phyloP scores from a whole-genome alignment of 2,797 vertebrate genomes.

The Chelon labrosus region DNA sequence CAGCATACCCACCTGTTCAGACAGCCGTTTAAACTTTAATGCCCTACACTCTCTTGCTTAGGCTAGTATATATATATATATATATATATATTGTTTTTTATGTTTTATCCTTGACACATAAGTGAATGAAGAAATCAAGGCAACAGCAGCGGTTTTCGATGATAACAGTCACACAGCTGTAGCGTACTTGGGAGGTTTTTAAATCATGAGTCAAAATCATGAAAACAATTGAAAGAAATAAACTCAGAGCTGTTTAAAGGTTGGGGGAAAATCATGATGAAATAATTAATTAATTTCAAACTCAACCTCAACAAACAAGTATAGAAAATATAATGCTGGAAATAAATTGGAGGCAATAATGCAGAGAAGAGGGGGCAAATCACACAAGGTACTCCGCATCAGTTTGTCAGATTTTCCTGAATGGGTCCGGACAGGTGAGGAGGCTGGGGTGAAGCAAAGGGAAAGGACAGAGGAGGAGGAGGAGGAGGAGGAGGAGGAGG shows the following conservation, averaged over 20 bases:
- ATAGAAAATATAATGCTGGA: not conserved
- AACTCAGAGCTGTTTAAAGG: not conserved
- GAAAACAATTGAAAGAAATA: not conserved
- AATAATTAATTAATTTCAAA: not conserved
- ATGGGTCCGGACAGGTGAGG: constrained; percentile 66
- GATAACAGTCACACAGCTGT: not conserved
- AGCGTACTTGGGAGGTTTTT: not conserved
- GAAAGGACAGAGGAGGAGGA: constrained; percentile 80
- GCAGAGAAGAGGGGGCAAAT: constrained; percentile 16
- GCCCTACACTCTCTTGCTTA: constrained; percentile 35
- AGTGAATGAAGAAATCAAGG: constrained; percentile 44
- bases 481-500: constrained; percentile 75
- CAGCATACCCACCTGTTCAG: constrained; percentile 69
- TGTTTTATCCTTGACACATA: constrained; percentile 42
- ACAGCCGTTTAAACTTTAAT: constrained; percentile 66
- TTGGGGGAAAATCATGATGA: not conserved
- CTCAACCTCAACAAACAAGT: not conserved
- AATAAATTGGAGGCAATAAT: constrained; percentile 3
- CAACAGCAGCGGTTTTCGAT: constrained; percentile 8
- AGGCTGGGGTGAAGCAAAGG: constrained; percentile 80
- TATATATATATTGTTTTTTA: constrained; percentile 12
- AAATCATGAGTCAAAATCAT: not conserved
- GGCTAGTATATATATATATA: constrained; percentile 3
- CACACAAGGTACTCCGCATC: constrained; percentile 57
- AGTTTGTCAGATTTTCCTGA: constrained; percentile 61